Percentiles rank a stretch among this genome's conserved stretches.
Evolutionary conservation across 2,113 vertebrate species (phyloP).

Genomic region (Pimephales promelas): DNA sequence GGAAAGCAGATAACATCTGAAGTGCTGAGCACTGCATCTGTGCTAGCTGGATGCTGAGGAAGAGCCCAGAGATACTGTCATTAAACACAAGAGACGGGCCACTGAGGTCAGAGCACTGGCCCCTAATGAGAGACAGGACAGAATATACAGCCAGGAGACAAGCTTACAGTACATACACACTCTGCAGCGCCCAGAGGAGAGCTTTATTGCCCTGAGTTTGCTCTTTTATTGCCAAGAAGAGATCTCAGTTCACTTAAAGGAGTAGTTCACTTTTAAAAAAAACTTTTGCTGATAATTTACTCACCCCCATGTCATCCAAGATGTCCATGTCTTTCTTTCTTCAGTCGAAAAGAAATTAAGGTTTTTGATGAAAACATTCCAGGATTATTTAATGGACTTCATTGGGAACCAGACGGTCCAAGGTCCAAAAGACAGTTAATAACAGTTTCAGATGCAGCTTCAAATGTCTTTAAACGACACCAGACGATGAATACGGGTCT

Average conservation of each 20-base stretch:
- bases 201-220: background rate
- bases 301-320: too few relatives aligned
- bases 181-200: background rate
- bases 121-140: background rate
- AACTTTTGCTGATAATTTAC: too few relatives aligned
- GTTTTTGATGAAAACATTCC: too few relatives aligned
- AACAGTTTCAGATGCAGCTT: too few relatives aligned
- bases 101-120: slow-evolving; percentile 20
- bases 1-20: slow-evolving; percentile 31
- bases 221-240: background rate
- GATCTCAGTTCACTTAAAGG: background rate
- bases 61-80: slow-evolving; percentile 20
- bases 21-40: slow-evolving; percentile 32
- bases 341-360: too few relatives aligned
- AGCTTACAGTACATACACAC: slow-evolving; percentile 1
- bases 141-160: background rate
- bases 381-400: too few relatives aligned
- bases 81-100: slow-evolving; percentile 17
- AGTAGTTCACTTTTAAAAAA: too few relatives aligned
- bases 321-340: too few relatives aligned
- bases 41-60: background rate
- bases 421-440: too few relatives aligned
- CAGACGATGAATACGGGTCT: too few relatives aligned
- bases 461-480: too few relatives aligned
- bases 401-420: too few relatives aligned